Percentiles rank a stretch among this genome's conserved stretches.
These are phyloP conservation scores for Amniataba percoides DNA, from an alignment of 2,797 vertebrate genomes.

Conservation along the genomic window DNA sequence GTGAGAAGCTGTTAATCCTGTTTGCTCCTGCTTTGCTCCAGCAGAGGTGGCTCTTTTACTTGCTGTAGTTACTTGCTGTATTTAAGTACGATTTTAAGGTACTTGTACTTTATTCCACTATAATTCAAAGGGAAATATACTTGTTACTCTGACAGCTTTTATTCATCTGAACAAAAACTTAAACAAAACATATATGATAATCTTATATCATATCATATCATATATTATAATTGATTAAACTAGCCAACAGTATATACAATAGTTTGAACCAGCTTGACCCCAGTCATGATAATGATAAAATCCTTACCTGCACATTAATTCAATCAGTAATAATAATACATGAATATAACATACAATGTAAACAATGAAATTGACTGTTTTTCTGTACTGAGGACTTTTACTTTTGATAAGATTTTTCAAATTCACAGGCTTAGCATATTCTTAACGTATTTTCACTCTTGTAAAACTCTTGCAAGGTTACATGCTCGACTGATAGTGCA, in stretches of 20 bases:
- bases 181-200: not conserved
- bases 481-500: not conserved
- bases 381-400: not conserved
- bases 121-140: not conserved
- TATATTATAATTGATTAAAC: not conserved
- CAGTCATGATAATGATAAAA: not conserved
- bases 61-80: not conserved
- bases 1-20: slow-evolving; percentile 52
- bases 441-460: not conserved
- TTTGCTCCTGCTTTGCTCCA: slow-evolving; percentile 33
- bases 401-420: not conserved
- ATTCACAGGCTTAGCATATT: not conserved
- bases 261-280: not conserved
- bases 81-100: not conserved
- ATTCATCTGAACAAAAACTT: not conserved
- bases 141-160: not conserved
- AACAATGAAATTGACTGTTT: not conserved
- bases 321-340: not conserved
- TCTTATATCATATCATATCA: not conserved
- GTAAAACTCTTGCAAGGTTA: not conserved
- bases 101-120: not conserved
- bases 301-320: not conserved
- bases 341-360: not conserved
- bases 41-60: not conserved
- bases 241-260: not conserved